Evolutionary conservation across 2,888 invertebrate genomes (phyloP).

Genomic region (Eristalis arbustorum): DNA sequence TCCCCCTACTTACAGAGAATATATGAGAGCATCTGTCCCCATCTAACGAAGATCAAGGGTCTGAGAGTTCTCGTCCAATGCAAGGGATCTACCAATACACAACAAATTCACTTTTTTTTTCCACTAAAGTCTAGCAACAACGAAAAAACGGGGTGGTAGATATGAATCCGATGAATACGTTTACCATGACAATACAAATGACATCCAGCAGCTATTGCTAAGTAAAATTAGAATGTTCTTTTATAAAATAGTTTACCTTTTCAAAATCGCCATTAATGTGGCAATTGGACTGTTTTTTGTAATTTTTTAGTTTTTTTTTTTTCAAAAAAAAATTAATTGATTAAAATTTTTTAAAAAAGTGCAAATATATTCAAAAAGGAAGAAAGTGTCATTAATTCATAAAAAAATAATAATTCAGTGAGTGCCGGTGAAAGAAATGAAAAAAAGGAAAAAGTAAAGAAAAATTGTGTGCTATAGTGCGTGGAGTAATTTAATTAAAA

Average conservation of each 20-base stretch:
- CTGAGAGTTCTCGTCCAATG: no score
- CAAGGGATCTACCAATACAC: no score
- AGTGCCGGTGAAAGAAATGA: conserved; percentile 71
- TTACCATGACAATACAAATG: conserved; percentile 63
- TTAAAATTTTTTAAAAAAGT: conserved; percentile 50
- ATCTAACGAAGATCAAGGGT: no score
- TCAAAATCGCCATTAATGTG: conserved; percentile 96
- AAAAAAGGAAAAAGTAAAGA: conserved; percentile 75
- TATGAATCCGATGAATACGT: conserved; percentile 34
- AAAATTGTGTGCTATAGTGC: conserved; percentile 77
- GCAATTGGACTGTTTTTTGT: conserved; percentile 97
- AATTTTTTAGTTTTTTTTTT: conserved; percentile 74
- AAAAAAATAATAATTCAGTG: conserved; percentile 32
- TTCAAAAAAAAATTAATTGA: not conserved
- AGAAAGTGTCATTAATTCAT: conserved; percentile 12
- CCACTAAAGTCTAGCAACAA: not conserved
- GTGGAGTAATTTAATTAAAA: conserved; percentile 55
- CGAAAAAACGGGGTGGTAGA: not conserved
- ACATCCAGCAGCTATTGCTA: conserved; percentile 62
- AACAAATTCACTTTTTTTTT: no score
- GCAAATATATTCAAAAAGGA: conserved; percentile 18
- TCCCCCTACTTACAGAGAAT: no score
- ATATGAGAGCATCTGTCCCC: no score
- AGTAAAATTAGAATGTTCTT: conserved; percentile 54
- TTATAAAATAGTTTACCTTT: conserved; percentile 88